Conservation (phyloP, 2,797 vertebrate genomes). For the Poliocrania exsul region DNA sequence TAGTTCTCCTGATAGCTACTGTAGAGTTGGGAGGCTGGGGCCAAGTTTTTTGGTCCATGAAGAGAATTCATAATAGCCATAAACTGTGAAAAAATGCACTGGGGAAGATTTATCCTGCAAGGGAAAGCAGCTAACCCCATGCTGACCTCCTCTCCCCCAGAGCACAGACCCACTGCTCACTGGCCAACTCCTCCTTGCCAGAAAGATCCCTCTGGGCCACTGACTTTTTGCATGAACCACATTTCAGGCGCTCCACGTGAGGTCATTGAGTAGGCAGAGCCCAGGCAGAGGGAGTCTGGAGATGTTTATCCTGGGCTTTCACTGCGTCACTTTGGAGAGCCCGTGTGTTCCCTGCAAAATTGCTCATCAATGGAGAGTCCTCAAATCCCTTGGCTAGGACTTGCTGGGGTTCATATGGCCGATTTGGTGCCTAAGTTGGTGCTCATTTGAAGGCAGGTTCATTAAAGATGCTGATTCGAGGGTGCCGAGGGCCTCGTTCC, state of each 20-base stretch:
- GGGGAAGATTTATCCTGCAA: not conserved
- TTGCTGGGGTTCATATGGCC: not conserved
- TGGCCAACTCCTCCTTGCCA: not conserved
- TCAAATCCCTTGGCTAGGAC: not conserved
- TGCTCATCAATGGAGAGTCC: rapidly evolving
- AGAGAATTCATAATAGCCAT: not conserved
- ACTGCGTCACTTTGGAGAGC: not conserved
- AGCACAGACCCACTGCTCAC: not conserved
- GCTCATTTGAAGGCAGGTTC: rapidly evolving
- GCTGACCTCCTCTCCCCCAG: not conserved
- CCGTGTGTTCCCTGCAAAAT: not conserved
- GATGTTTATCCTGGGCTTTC: not conserved
- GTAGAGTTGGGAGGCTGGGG: not conserved
- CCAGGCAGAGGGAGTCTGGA: not conserved
- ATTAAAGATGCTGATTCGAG: not conserved
- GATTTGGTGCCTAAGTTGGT: not conserved
- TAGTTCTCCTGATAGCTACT: not conserved
- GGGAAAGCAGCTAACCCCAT: not conserved
- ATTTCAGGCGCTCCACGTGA: not conserved
- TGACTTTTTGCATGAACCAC: not conserved
- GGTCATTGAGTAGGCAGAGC: not conserved
- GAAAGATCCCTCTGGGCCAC: not conserved
- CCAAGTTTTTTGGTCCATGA: not conserved
- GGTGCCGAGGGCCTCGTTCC: not conserved
- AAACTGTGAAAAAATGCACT: not conserved